phyloP scores from a whole-genome alignment of 2,797 vertebrate genomes.

The Catostomus latipinnis region DNA sequence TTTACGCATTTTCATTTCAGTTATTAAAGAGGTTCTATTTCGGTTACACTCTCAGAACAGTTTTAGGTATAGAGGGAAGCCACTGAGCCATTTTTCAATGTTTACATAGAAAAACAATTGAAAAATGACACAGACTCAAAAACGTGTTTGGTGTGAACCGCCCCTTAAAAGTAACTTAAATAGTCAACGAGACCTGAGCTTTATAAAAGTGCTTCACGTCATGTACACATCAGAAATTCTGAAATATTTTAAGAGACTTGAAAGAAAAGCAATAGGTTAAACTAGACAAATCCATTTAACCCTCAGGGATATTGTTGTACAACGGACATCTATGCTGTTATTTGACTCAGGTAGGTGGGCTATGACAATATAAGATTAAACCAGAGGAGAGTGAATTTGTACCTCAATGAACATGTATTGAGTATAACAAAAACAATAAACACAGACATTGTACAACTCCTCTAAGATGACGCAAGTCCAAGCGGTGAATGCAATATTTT shows the following conservation, averaged over 20 bases:
- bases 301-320: background rate
- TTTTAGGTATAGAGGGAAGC: no score
- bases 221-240: conserved; percentile 5
- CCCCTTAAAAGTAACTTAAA: no score
- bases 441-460: background rate
- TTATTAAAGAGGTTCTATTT: no score
- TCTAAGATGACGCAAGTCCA: background rate
- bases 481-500: conserved; percentile 6
- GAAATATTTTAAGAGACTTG: background rate
- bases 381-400: conserved; percentile 6
- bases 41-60: no score
- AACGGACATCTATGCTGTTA: background rate
- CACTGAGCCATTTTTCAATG: no score
- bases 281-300: conserved; percentile 14
- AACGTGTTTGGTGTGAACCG: no score
- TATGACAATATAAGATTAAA: background rate
- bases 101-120: no score
- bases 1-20: no score
- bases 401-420: background rate
- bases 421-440: conserved; percentile 30
- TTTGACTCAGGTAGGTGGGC: background rate
- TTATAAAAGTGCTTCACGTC: background rate
- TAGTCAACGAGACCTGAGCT: background rate
- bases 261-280: background rate
- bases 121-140: no score